phyloP scores from a whole-genome alignment of 2,888 invertebrate genomes.

The Pandemis heparana region DNA sequence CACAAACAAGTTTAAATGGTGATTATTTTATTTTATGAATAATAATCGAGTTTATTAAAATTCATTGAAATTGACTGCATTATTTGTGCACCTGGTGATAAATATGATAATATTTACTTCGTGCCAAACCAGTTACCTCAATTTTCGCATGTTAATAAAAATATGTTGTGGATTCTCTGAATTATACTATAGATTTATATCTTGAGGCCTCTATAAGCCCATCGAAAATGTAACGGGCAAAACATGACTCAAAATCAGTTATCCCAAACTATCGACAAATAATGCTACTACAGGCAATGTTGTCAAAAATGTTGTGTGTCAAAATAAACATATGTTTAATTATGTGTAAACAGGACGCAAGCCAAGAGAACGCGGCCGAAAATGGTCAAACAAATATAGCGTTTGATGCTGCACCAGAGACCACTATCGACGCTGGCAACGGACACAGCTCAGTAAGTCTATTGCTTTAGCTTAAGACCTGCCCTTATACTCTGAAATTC shows the following conservation, averaged over 20 bases:
- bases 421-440: background rate
- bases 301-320: too few species aligned
- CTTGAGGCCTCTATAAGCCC: too few species aligned
- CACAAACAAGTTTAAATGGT: constrained; percentile 28
- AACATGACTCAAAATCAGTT: too few species aligned
- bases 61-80: background rate
- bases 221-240: too few species aligned
- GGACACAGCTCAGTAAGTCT: constrained; percentile 27
- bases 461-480: too few species aligned
- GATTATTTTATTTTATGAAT: constrained; percentile 5
- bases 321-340: too few species aligned
- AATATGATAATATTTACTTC: background rate
- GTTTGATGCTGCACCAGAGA: constrained; percentile 29
- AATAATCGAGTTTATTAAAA: background rate
- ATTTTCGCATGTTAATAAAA: background rate
- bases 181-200: too few species aligned
- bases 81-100: background rate
- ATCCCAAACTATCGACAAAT: too few species aligned
- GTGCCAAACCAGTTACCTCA: background rate
- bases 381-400: constrained; percentile 20
- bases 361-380: constrained; percentile 12
- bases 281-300: too few species aligned
- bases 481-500: too few species aligned
- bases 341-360: constrained; percentile 21
- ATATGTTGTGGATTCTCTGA: background rate